Evolutionary conservation across 1,140 invertebrate genomes (phyloP).

Genomic region (Trissolcus basalis): DNA sequence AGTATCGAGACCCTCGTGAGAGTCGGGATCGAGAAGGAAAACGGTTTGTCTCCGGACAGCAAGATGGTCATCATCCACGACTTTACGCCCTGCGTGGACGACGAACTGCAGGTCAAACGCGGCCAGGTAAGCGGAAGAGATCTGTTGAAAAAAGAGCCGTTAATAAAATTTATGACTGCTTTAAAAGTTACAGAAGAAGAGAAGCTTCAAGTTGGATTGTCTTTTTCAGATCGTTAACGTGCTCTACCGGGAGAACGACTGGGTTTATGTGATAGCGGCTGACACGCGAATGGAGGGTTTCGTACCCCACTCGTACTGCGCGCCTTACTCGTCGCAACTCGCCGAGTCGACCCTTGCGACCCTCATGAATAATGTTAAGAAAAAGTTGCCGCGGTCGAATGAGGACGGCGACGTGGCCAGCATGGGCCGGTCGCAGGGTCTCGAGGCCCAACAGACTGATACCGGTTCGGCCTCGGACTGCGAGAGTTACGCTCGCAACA

Average conservation of each 20-base stretch:
- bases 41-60: slow-evolving; percentile 91
- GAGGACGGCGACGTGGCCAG: slow-evolving; percentile 67
- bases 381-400: slow-evolving; percentile 86
- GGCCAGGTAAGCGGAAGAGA: slow-evolving; percentile 82
- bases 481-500: slow-evolving; percentile 79
- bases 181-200: no score
- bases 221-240: slow-evolving; percentile 88
- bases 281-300: slow-evolving; percentile 93
- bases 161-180: no score
- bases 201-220: no score
- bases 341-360: slow-evolving; percentile 83
- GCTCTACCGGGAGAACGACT: slow-evolving; percentile 95
- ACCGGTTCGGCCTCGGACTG: slow-evolving; percentile 80
- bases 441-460: slow-evolving; percentile 75
- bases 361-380: slow-evolving; percentile 83
- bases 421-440: slow-evolving; percentile 65
- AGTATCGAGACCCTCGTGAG: slow-evolving; percentile 95
- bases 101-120: slow-evolving; percentile 89
- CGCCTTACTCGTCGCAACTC: slow-evolving; percentile 87
- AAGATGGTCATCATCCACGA: slow-evolving; percentile 97
- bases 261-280: slow-evolving; percentile 95
- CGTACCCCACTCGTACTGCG: slow-evolving; percentile 95
- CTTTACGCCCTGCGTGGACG: slow-evolving; percentile 95
- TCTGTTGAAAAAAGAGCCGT: no score
- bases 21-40: slow-evolving; percentile 96